A percentile compares a stretch with the other conserved stretches of the same genome.
Conservation (phyloP, 2,888 invertebrate species). For the Dicycla oo region DNA sequence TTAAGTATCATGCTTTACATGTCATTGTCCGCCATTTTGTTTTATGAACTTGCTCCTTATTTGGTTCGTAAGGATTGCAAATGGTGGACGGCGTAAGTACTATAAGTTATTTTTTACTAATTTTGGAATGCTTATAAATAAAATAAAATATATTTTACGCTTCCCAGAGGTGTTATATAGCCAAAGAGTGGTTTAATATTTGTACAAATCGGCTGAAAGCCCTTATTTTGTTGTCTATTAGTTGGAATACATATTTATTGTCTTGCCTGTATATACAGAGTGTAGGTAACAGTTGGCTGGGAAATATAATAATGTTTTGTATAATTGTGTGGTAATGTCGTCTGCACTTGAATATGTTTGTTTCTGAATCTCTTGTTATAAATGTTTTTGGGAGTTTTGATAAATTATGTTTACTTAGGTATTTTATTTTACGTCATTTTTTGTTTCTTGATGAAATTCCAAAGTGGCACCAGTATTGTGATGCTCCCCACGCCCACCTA, state of each 20-base stretch:
- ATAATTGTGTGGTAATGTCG: conserved; percentile 58
- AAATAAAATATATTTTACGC: conserved; percentile 81
- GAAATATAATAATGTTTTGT: conserved; percentile 44
- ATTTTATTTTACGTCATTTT: conserved; percentile 17
- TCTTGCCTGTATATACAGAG: conserved; percentile 64
- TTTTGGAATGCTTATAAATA: conserved; percentile 77
- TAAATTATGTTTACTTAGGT: conserved; percentile 24
- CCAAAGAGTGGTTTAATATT: conserved; percentile 82
- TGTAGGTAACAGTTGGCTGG: conserved; percentile 60
- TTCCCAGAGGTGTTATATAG: conserved; percentile 84
- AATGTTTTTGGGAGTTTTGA: conserved; percentile 2
- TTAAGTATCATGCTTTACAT: conserved; percentile 41
- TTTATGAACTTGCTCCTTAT: conserved; percentile 3
- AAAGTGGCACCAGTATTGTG: conserved; percentile 17
- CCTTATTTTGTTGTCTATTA: conserved; percentile 76
- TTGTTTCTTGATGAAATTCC: conserved; percentile 16
- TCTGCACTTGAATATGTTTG: conserved; percentile 50
- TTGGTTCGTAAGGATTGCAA: conserved; percentile 59
- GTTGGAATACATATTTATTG: conserved; percentile 70
- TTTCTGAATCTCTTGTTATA: conserved; percentile 55
- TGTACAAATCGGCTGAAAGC: conserved; percentile 85
- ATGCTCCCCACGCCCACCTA: conserved; percentile 10
- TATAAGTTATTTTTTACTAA: conserved; percentile 68
- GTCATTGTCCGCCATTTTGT: conserved; percentile 37
- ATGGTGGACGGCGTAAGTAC: conserved; percentile 66